phyloP scores from a whole-genome alignment of 2,113 vertebrate genomes.

The Mobula hypostoma region DNA sequence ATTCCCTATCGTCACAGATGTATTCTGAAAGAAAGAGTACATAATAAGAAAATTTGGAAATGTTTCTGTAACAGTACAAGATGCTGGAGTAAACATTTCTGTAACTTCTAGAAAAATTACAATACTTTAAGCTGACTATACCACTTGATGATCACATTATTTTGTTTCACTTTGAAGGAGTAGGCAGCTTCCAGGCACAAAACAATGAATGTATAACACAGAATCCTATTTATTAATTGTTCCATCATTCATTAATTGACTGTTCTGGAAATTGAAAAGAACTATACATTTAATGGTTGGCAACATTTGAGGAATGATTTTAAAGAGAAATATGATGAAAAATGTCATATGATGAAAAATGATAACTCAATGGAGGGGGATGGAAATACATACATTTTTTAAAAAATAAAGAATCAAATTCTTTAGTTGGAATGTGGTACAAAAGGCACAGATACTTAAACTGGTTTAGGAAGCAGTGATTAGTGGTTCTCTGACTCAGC shows the following conservation, averaged over 20 bases:
- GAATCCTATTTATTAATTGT: not conserved
- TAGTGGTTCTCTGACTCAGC: not conserved
- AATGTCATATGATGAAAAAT: too few species aligned
- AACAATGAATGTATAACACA: not conserved
- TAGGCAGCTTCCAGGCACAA: not conserved
- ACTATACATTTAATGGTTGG: not conserved
- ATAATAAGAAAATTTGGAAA: not conserved
- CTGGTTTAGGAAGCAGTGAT: not conserved
- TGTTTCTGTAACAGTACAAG: not conserved
- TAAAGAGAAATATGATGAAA: too few species aligned
- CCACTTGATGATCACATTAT: not conserved
- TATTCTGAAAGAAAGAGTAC: conserved; percentile 58
- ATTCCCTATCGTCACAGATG: conserved; percentile 64
- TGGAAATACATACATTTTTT: not conserved
- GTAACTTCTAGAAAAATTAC: not conserved
- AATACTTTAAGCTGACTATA: not conserved
- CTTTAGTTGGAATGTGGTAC: not conserved
- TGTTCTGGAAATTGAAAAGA: not conserved
- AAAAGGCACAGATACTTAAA: not conserved
- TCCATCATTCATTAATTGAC: not conserved
- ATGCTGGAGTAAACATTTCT: not conserved
- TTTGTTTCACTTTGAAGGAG: not conserved
- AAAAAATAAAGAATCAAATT: not conserved
- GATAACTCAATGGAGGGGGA: too few species aligned
- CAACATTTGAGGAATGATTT: not conserved